Evolutionary conservation across 2,888 invertebrate genomes (phyloP), one percentile per base, ranked within the genome.

Genomic region (Zygaena filipendulae): DNA sequence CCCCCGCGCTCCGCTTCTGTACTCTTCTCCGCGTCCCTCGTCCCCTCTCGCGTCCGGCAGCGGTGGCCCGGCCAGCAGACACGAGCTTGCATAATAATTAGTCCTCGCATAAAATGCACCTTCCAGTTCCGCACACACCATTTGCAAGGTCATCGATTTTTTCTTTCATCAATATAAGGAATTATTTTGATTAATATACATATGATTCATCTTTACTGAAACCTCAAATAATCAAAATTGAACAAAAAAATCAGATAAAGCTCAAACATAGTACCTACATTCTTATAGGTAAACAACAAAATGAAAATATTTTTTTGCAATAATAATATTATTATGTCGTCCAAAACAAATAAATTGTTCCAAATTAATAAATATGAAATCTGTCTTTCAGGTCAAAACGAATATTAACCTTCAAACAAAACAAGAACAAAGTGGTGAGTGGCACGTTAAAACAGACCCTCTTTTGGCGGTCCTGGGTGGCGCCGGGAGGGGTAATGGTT

Each of bases 401-500:
- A 59, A 64, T 63, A 68, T 74, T 77, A 79, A 77, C 77, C 74
- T 79, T 77, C 74, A 77, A 75, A 75, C 66, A 63, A 70, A 74
- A 75, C 68, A 71, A 71, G 71, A 72, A 69, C 70, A 70, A 74
- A 72, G 70, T 63, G 61, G 59, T 54, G 61, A 67, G 58, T 59
- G 59, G 61, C 60, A 61, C 61, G 59, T 64, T 67, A 54, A 64
- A 63, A 58, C 52, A 52, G 59, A 57, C 57, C 58, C 61, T 67
- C 58, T 60, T 67, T 61, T 59, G 57, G 59, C 55, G 47, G 54
- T 35, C 32, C 38, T 32, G 20, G 33, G 31, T 14, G 27, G 22
- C 5, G 28, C 27, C 21, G 27, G 40, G 27, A 35, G 39, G 39
- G 32, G 27, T 43, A 45, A 33, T 33, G 47, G 44, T 46, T 45